Evolutionary conservation across 2,888 invertebrate species (phyloP), one percentile per base, ranked within the genome.

Genomic region (Blastobasis lacticolella): DNA sequence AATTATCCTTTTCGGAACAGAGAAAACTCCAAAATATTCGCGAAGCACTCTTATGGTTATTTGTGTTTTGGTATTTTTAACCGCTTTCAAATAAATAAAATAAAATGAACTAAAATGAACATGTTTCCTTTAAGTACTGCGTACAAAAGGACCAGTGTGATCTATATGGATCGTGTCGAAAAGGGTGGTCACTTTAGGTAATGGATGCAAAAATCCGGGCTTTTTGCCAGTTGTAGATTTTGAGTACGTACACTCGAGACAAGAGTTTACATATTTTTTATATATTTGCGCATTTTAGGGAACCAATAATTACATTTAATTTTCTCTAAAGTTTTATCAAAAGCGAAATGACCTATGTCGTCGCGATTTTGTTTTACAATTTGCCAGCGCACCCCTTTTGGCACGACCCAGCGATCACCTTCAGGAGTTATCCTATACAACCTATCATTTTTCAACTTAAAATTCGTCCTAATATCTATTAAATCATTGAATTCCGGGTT

Each of bases 141-240:
- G 44, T 4, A 56, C 42, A 40, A 56, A 56, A 5, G 56, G 56
- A 3, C 56, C 59, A 4, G 57, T 38, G 51, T 53, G 62, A 41
- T 60, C 64, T 50, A 50, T 53, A 37, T 56, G 67, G 8, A 41
- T 49, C 47, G 57, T 58, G 36, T 57, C 54, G 41, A 61, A 57
- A 0, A 58, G 57, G 1, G 38, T 38, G 7, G 49, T 53, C 5
- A 55, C 46, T 45, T 60, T 60, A 2, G 41, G 40, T 8, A 62
- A 60, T 3, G 59, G 57, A 38, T 62, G 56, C 0, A 58, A 38
- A 4, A 59, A 59, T 4, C 58, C 58, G 3, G 54, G 51, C 5
- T 49, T 47, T 10, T 49, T 51, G 10, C 49, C 46, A 5, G 10
- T 37, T 5, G 38, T 10, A 5, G 42, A 46, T 45, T 62, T 60